These are phyloP conservation scores for Andricus grossulariae DNA, from an alignment of 1,140 invertebrate genomes.

Conservation along the genomic window DNA sequence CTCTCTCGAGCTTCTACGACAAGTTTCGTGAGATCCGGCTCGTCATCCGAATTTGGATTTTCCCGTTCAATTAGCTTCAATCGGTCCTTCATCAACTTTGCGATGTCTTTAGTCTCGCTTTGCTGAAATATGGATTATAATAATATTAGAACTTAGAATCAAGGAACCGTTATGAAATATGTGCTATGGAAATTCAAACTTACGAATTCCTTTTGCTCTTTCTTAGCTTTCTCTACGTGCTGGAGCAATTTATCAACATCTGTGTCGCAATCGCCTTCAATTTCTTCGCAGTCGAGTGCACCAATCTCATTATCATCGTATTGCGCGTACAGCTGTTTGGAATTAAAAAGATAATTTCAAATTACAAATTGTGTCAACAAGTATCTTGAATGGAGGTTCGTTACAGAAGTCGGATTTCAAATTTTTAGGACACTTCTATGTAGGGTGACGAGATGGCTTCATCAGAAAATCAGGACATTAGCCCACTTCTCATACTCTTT, in stretches of 20 bases:
- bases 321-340: constrained; percentile 84
- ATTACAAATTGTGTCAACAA: no score
- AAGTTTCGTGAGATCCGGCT: constrained; percentile 79
- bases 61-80: constrained; percentile 61
- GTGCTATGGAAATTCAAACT: constrained; percentile 30
- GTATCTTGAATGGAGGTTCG: no score
- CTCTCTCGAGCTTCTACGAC: constrained; percentile 78
- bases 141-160: no score
- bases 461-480: no score
- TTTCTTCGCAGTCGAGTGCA: constrained; percentile 91
- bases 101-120: constrained; percentile 60
- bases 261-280: constrained; percentile 86
- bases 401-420: no score
- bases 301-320: constrained; percentile 95
- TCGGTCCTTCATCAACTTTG: constrained; percentile 63
- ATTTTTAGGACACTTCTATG: no score
- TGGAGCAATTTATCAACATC: constrained; percentile 81
- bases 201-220: constrained; percentile 62
- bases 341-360: constrained; percentile 41
- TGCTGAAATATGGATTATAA: not conserved
- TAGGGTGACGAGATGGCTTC: no score
- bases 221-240: constrained; percentile 79
- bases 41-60: constrained; percentile 73
- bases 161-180: no score
- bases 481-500: no score